phyloP scores from a whole-genome alignment of 2,113 vertebrate species.

The Hippocampus zosterae region DNA sequence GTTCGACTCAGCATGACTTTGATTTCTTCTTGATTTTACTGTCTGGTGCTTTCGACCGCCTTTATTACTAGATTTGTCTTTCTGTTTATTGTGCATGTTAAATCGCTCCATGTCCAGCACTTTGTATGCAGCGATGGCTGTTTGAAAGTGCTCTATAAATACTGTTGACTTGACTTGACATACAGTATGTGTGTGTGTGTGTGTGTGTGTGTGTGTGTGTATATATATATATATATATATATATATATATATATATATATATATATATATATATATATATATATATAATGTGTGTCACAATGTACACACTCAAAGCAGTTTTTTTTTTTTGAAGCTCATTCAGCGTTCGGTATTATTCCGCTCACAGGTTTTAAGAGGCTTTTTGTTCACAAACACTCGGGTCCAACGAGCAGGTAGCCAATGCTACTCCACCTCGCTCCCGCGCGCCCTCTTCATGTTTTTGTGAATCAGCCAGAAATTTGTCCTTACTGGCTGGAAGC shows the following conservation, averaged over 20 bases:
- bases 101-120: too few relatives aligned
- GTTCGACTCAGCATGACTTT: too few relatives aligned
- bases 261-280: neutral
- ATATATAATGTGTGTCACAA: neutral
- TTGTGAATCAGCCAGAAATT: slow-evolving; percentile 31
- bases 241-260: neutral
- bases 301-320: neutral
- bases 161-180: too few relatives aligned
- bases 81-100: too few relatives aligned
- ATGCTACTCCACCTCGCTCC: slow-evolving; percentile 20
- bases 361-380: slow-evolving; percentile 55
- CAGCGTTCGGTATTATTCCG: slow-evolving; percentile 49
- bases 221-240: neutral
- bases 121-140: too few relatives aligned
- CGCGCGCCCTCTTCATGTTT: slow-evolving; percentile 9
- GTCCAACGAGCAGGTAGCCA: slow-evolving; percentile 27
- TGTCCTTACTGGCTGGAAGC: slow-evolving; percentile 40
- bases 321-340: slow-evolving; percentile 7
- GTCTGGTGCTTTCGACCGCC: too few relatives aligned
- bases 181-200: too few relatives aligned
- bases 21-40: too few relatives aligned
- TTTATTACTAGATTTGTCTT: too few relatives aligned
- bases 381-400: slow-evolving; percentile 40
- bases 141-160: too few relatives aligned
- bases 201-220: too few relatives aligned